Base-by-base conservation (phyloP, 1,140 invertebrate species). In the Zophobas atratus region DNA sequence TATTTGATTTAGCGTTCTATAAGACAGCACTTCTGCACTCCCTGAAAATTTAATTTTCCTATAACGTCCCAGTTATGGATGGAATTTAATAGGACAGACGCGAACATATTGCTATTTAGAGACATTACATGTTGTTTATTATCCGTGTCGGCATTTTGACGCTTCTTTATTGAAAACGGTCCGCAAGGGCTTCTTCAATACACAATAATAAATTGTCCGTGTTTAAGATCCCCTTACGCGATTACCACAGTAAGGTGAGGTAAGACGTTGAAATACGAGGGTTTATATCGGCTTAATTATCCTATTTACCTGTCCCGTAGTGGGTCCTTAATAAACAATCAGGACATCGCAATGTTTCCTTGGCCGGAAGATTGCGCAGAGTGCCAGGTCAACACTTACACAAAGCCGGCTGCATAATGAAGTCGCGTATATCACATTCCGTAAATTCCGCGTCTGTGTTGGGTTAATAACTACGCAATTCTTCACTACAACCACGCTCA, bases 371-470 rank as follows among this genome's bases (percentile, higher is more conserved):
- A 67, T 67, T 67, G 60, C 60, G 60, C 60, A 2, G 38, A n/a
- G 38, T 39, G n/a, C 39, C 39, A 67, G 60, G 60, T 67, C 60
- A 67, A 67, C 60, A 67, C 60, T 67, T 67, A 34, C 33, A 46
- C 20, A 43, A 20, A 38, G 8, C 43, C 6, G 60, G 70, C 34
- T 56, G 51, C 70, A 72, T 72, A 72, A 72, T 72, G 70, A 72
- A 72, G 46, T 72, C 70, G 48, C 48, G 70, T 56, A 72, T 72
- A 72, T 72, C 70, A 56, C 70, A 72, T 72, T 72, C 70, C 70
- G 51, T 72, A 72, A 56, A 72, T 56, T 51, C 70, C 51, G 49
- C 33, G 1, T n/a, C 70, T 51, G 70, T 51, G 48, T 56, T 41
- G 48, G 70, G 46, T 72, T 72, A 72, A 72, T 72, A 56, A 67